Percentiles rank a stretch among this genome's conserved stretches.
phyloP scores from a whole-genome alignment of 2,113 vertebrate species.

The Pristiophorus japonicus region DNA sequence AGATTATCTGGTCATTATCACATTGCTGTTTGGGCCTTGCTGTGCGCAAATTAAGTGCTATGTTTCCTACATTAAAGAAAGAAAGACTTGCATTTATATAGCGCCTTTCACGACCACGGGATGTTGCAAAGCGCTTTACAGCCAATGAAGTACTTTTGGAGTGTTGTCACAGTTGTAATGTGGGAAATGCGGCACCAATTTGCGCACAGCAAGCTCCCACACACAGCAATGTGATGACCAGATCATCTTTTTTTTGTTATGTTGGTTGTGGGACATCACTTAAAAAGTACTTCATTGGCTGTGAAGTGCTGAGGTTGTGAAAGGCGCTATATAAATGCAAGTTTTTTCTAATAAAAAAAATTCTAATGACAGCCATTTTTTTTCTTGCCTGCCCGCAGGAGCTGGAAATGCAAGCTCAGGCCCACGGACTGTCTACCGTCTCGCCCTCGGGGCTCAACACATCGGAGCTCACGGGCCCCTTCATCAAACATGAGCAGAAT shows the following conservation, averaged over 20 bases:
- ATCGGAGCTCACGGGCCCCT: conserved; percentile 66
- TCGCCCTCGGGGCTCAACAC: conserved; percentile 76
- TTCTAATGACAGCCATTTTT: not conserved
- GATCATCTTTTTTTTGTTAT: too few relatives aligned
- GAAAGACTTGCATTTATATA: too few relatives aligned
- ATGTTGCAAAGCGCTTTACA: too few relatives aligned
- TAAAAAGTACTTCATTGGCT: not conserved
- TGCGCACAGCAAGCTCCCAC: too few relatives aligned
- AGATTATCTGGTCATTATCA: not conserved
- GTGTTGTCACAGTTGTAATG: too few relatives aligned
- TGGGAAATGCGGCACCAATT: too few relatives aligned
- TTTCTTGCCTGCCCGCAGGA: conserved; percentile 59
- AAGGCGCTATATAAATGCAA: too few relatives aligned
- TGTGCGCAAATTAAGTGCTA: not conserved
- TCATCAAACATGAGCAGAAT: conserved; percentile 80
- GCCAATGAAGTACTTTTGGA: too few relatives aligned
- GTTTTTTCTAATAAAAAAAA: not conserved
- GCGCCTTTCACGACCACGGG: too few relatives aligned
- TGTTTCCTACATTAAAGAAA: not conserved
- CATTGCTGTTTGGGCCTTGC: not conserved
- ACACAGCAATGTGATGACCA: too few relatives aligned
- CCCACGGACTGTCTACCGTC: conserved; percentile 77
- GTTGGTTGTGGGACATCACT: not conserved
- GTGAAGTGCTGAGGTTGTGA: not conserved
- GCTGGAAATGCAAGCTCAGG: conserved; percentile 88